A percentile compares a stretch with the other conserved stretches of the same genome.
Conservation (phyloP, 2,113 vertebrate genomes). For the Sylvia atricapilla region DNA sequence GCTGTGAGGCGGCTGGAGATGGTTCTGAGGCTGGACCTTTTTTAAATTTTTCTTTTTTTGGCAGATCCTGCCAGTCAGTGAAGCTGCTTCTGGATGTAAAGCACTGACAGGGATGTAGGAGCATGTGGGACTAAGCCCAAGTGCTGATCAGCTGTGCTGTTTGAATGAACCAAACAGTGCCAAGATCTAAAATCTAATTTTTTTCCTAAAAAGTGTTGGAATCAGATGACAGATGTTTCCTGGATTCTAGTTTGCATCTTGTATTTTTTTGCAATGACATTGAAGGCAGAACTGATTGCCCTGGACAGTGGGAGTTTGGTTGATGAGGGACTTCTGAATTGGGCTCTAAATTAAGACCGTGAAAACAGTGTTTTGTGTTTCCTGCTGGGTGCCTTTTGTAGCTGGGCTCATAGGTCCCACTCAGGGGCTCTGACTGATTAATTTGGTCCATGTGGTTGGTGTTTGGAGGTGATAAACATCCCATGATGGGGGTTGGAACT, state of each 20-base stretch:
- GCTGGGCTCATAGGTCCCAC: not conserved
- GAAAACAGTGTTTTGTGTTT: not conserved
- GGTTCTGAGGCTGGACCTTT: not conserved
- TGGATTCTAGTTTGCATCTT: not conserved
- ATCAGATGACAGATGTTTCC: constrained; percentile 14
- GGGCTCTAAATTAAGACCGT: not conserved
- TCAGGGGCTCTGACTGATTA: not conserved
- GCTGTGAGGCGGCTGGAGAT: not conserved
- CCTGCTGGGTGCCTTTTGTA: not conserved
- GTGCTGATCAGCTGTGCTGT: not conserved
- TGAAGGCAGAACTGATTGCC: not conserved
- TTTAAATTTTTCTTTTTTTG: not conserved
- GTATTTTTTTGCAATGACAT: rapidly evolving
- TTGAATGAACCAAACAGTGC: not conserved
- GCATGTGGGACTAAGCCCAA: not conserved
- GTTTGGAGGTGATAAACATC: not conserved
- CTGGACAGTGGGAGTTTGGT: not conserved
- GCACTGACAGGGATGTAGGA: not conserved
- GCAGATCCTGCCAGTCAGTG: not conserved
- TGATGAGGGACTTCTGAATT: not conserved
- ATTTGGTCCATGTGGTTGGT: not conserved
- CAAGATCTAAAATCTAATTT: constrained; percentile 24
- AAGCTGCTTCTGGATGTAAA: not conserved
- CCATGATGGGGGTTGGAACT: not conserved
- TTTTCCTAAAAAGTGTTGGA: not conserved